Evolutionary conservation across 1,140 invertebrate species (phyloP).

Genomic region (Solen grandis): DNA sequence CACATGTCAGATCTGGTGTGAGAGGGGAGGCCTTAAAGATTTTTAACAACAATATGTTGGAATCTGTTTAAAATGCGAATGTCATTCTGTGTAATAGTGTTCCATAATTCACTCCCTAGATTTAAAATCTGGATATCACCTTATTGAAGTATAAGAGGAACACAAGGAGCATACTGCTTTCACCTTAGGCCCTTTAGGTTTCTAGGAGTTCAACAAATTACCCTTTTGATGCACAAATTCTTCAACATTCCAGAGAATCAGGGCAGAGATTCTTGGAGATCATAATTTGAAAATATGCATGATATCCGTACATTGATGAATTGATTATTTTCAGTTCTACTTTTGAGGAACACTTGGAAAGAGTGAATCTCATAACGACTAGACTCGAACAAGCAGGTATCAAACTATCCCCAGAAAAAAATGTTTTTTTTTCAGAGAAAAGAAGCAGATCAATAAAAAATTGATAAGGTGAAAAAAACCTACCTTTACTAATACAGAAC

Average conservation of each 20-base stretch:
- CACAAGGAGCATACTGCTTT: slow-evolving; percentile 76
- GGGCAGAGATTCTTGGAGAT: slow-evolving; percentile 15
- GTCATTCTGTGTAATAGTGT: no score
- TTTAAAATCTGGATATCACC: slow-evolving; percentile 71
- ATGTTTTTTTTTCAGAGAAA: slow-evolving; percentile 77
- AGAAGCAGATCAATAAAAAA: slow-evolving; percentile 78
- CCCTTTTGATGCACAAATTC: slow-evolving; percentile 17
- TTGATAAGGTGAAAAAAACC: slow-evolving; percentile 71
- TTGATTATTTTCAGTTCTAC: slow-evolving; percentile 17
- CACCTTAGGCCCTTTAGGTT: slow-evolving; percentile 32
- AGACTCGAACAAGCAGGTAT: slow-evolving; percentile 40
- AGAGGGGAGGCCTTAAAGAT: no score
- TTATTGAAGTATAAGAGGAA: slow-evolving; percentile 73
- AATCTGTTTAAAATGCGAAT: no score
- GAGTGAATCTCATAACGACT: neutral
- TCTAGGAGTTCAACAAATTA: slow-evolving; percentile 49
- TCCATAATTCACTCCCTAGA: no score
- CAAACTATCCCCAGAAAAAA: slow-evolving; percentile 71
- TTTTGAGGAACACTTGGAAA: slow-evolving; percentile 26
- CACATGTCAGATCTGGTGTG: no score
- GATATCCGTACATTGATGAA: slow-evolving; percentile 21
- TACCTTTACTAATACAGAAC: slow-evolving; percentile 65
- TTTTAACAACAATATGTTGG: no score
- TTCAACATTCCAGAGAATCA: slow-evolving; percentile 57
- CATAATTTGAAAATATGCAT: slow-evolving; percentile 18